Evolutionary conservation across 2,888 invertebrate genomes (phyloP).

Genomic region (Cabera pusaria): DNA sequence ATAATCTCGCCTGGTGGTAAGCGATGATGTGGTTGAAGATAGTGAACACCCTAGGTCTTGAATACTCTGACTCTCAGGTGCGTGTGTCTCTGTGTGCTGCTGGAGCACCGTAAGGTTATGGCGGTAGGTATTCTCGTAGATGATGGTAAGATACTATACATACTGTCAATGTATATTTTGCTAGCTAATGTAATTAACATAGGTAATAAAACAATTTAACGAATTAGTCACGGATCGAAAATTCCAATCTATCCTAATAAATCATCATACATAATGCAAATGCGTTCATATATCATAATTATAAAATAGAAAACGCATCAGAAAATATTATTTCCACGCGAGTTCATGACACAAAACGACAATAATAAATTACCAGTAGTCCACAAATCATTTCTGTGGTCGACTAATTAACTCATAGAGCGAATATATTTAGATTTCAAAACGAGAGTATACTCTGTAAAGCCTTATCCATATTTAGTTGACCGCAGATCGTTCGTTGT

Average conservation of each 20-base stretch:
- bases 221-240: slow-evolving; percentile 5
- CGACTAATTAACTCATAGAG: slow-evolving; percentile 48
- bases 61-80: too few species aligned
- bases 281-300: slow-evolving; percentile 17
- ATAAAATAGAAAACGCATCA: slow-evolving; percentile 35
- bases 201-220: slow-evolving; percentile 6
- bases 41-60: too few species aligned
- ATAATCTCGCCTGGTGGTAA: too few species aligned
- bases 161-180: too few species aligned
- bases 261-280: slow-evolving; percentile 21
- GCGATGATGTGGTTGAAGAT: too few species aligned
- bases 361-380: slow-evolving; percentile 42
- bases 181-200: too few species aligned
- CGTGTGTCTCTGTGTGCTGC: too few species aligned
- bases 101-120: too few species aligned
- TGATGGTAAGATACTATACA: too few species aligned
- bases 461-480: too few species aligned
- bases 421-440: slow-evolving; percentile 40
- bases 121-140: too few species aligned
- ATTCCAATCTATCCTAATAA: slow-evolving; percentile 12
- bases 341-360: slow-evolving; percentile 38
- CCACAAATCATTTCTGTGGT: slow-evolving; percentile 46
- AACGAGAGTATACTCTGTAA: slow-evolving; percentile 32
- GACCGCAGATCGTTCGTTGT: too few species aligned
- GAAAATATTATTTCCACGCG: slow-evolving; percentile 35